Evolutionary conservation across 1,140 invertebrate genomes (phyloP), one percentile per base, ranked within the genome.

Genomic region (Bombus difficillimus): DNA sequence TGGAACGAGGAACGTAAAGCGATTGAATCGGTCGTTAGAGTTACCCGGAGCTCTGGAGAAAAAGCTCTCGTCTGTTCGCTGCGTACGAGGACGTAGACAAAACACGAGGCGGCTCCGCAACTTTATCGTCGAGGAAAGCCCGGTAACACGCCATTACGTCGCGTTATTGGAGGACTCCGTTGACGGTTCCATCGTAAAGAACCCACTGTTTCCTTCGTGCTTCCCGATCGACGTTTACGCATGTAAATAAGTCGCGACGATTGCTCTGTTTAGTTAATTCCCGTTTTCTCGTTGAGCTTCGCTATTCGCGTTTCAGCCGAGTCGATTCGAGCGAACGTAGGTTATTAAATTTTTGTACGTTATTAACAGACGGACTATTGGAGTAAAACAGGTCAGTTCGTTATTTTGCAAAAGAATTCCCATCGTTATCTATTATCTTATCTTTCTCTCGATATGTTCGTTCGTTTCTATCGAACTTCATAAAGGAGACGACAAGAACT

Each of bases 81-180:
- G 32, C 41, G 59, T 41, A 37, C 25, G 25, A 62, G 59, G 79
- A n/a, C 71, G 81, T 76, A 83, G 81, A 83, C 81, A 53, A 76
- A 83, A 83, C 72, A 83, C 39, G 25, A 41, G 28, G 79, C 66
- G 43, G 34, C 37, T 4, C 6, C 43, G 25, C 72, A 28, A 77
- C 68, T 83, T 83, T 53, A 83, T 83, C 25, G 81, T 10, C 28
- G n/a, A 3, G 71, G 41, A 81, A 82, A 59, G 57, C 81, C 47
- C 32, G 47, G 72, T 83, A 83, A 83, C 80, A 57, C 81, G 73
- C 59, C 73, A 76, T 83, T 76, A 83, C 73, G 41, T 62, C 41
- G 81, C 59, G 66, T 76, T 83, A 83, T 75, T 76, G 81, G 62
- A 75, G 34, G 41, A 39, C 59, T 62, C 34, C 34, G 81, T 43